Base-by-base conservation (phyloP, 1,140 invertebrate genomes). In the Pachyrhynchus sulphureomaculatus region DNA sequence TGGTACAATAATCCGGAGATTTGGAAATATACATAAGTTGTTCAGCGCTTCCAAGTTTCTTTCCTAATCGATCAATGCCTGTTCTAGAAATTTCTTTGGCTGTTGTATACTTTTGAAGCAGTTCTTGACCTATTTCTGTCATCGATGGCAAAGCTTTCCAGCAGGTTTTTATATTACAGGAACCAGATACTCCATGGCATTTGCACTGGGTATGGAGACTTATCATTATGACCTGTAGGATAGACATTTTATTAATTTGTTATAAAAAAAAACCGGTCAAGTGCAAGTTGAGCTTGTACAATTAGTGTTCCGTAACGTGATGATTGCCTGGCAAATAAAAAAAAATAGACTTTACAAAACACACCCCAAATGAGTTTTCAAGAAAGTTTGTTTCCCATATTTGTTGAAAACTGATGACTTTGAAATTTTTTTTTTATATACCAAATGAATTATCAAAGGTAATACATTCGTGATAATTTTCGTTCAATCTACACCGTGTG, bases 111-210 rank as follows among this genome's bases (percentile, higher is more conserved):
- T 89, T 88, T 57, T 84, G 83, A 79, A 91, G 85, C n/a, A 96
- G 81, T 54, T 86, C 85, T 64, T 89, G 85, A n/a, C 92, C 93
- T 34, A 96, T 87, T 67, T 86, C 81, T 41, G 86, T 81, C 81
- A 97, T 95, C 8, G 88, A 85, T 12, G 91, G 90, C 74, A 95
- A 79, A 18, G 90, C 91, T 71, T 86, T 84, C 95, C 95, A 98
- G 77, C 96, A 98, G 0, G 95, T 98, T 72, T 91, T 88, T 73
- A 97, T 84, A 2, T 91, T 92, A 74, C 95, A 98, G 23, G 93
- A 94, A 1, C 95, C 95, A 51, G 93, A 96, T 15, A 98, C 93
- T 8, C 95, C 95, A 76, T 98, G 95, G 76, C 96, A 98, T 78
- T 96, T 96, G 81, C 95, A 97, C 75, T 94, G 89, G 12, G 87